Conservation (phyloP, 2,888 invertebrate genomes). For the Caenorhabditis drosophilae region DNA sequence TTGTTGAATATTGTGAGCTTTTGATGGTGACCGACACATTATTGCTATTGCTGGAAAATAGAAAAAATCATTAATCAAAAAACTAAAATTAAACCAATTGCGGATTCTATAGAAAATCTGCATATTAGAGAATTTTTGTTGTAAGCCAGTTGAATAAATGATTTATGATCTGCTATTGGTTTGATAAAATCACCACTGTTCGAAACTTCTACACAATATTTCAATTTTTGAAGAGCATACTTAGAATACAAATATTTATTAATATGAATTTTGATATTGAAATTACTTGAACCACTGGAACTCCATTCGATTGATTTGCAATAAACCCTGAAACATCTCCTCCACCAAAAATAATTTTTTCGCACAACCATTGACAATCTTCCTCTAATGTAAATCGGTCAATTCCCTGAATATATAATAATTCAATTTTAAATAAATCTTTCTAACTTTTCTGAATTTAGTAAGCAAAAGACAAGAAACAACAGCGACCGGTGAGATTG, state of each 20-base stretch:
- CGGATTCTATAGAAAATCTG: conserved; percentile 50
- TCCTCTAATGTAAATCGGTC: conserved; percentile 22
- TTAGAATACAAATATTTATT: conserved; percentile 2
- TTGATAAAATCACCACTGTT: conserved; percentile 13
- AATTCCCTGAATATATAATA: conserved; percentile 13
- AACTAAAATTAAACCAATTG: conserved; percentile 40
- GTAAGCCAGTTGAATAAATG: conserved; percentile 56
- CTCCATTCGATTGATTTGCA: conserved; percentile 15
- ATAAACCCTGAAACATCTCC: conserved; percentile 47
- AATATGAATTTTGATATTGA: neutral
- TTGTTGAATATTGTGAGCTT: conserved; percentile 14
- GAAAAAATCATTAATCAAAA: neutral
- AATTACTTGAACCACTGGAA: conserved; percentile 1
- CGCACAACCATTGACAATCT: conserved; percentile 44
- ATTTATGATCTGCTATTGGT: conserved; percentile 26
- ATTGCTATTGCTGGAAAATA: conserved; percentile 40
- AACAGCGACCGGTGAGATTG: conserved; percentile 52
- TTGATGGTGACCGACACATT: conserved; percentile 12
- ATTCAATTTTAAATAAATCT: neutral
- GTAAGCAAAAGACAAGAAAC: conserved; percentile 51
- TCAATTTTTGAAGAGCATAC: conserved; percentile 17
- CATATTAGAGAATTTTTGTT: conserved; percentile 56
- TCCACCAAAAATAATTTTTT: conserved; percentile 35
- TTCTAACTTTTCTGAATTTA: conserved; percentile 42
- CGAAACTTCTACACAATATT: conserved; percentile 3